Conservation (phyloP, 2,888 invertebrate species). For the Gnatocerus cornutus region DNA sequence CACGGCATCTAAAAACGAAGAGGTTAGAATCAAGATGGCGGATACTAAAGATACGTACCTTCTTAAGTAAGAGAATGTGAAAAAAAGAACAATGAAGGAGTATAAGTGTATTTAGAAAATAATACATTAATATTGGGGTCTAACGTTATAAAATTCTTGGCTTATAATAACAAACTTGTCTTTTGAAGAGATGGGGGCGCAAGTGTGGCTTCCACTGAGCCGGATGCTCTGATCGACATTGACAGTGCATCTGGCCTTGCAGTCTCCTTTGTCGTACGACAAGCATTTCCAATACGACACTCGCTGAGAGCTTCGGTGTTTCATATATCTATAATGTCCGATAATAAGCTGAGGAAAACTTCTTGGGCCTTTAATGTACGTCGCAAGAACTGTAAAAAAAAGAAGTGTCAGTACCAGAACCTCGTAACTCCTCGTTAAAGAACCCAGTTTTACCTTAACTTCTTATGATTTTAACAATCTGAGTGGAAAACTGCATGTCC, state of each 20-base stretch:
- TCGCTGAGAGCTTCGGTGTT: conserved; percentile 65
- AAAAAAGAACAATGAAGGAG: neutral
- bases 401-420: neutral
- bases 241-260: conserved; percentile 65
- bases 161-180: conserved; percentile 54
- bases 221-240: conserved; percentile 59
- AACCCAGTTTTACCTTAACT: neutral
- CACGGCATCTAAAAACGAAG: neutral
- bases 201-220: conserved; percentile 59
- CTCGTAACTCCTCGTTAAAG: too few species aligned
- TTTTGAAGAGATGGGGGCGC: conserved; percentile 50
- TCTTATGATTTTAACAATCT: conserved; percentile 46
- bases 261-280: conserved; percentile 64
- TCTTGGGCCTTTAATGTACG: conserved; percentile 63
- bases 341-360: conserved; percentile 63
- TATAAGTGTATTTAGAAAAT: too few species aligned
- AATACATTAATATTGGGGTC: neutral
- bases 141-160: conserved; percentile 53
- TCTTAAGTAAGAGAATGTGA: neutral
- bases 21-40: neutral
- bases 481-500: conserved; percentile 21
- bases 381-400: conserved; percentile 63
- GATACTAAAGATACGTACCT: neutral
- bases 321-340: conserved; percentile 65
- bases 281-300: conserved; percentile 69